Base-by-base conservation (phyloP, 2,888 invertebrate genomes). In the Ernsta delagoae region DNA sequence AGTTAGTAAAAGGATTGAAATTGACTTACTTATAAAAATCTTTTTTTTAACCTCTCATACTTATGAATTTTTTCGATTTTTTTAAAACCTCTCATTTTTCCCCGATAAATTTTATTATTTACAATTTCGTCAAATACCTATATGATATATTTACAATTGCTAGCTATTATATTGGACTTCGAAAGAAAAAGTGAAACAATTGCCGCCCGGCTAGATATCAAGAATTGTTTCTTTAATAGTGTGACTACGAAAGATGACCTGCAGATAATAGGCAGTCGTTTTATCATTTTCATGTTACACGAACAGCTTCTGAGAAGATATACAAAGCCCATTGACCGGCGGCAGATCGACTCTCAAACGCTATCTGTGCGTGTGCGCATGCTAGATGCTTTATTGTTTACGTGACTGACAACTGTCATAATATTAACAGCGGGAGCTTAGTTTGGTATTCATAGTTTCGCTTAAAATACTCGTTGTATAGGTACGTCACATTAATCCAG, bases 381-480 rank as follows among this genome's bases (percentile, higher is more conserved):
- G 80, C 75, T 72, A 54, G 70, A n/a, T 39, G 4, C 11, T 59
- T 7, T 12, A 41, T 54, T 77, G 84, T 89, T 90, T 88, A 90
- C 87, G 87, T 87, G 89, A 86, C 83, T 77, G 76, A 74, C 85
- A 83, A 84, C 86, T 89, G 85, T 85, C 88, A 88, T 87, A 90
- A 90, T 9, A 50, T 50, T 50, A 50, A 24, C 57, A 57, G 8
- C 8, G 11, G 43, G 6, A 39, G 39, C 34, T 39, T 57, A 4
- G 8, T 31, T 36, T 6, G 31, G 9, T 43, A 43, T 11, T 11
- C 43, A 43, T 43, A 43, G 9, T 11, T 24, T 24, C 24, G 24
- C 24, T 24, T 24, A 1, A 1, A 24, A 24, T 39, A 24, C 24
- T 24, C 24, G 24, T 24, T 24, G 24, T 24, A 24, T 24, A 24